A percentile compares a stretch with the other conserved stretches of the same genome.
These are phyloP conservation scores for Centrocercus urophasianus DNA, from an alignment of 2,113 vertebrate genomes.

Conservation along the genomic window DNA sequence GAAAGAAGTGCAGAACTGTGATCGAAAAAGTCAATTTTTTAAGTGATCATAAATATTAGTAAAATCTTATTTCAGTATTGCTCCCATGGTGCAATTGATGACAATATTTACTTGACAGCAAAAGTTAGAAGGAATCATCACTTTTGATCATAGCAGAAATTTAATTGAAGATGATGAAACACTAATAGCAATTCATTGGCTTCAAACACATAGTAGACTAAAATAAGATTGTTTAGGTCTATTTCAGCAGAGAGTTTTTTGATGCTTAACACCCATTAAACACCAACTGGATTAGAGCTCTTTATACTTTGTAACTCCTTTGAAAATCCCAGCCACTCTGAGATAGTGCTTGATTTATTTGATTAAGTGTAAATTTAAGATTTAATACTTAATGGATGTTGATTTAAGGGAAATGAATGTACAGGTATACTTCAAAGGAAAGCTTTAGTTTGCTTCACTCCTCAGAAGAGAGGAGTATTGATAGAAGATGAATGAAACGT, in stretches of 20 bases:
- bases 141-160: neutral
- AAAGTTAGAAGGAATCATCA: neutral
- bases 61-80: neutral
- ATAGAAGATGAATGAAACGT: neutral
- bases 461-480: neutral
- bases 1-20: neutral
- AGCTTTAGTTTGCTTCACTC: neutral
- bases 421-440: constrained; percentile 14
- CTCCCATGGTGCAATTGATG: neutral
- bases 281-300: neutral
- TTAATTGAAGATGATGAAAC: neutral
- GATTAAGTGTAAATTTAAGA: constrained; percentile 14
- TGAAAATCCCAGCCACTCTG: neutral
- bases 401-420: neutral
- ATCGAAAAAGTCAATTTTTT: neutral
- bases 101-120: neutral
- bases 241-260: neutral
- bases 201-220: neutral
- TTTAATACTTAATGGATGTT: neutral
- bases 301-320: constrained; percentile 1
- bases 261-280: neutral
- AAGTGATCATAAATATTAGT: neutral
- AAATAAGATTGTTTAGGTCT: neutral
- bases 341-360: neutral
- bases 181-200: neutral